Evolutionary conservation across 1,140 invertebrate species (phyloP).

Genomic region (Sitobion miscanthi): DNA sequence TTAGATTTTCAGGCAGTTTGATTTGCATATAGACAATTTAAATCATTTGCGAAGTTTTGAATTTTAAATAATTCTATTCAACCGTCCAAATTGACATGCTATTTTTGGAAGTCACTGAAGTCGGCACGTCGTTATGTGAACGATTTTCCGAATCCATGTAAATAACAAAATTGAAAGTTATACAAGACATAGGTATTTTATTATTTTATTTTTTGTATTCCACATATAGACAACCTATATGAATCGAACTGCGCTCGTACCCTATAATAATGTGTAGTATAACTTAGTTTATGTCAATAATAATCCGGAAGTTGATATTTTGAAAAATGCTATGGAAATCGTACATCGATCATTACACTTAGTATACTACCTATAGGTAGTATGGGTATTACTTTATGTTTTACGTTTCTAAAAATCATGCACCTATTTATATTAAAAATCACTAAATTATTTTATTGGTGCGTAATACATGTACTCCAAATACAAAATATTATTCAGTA

Average conservation of each 20-base stretch:
- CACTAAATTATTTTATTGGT: not conserved
- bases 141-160: not conserved
- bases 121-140: not conserved
- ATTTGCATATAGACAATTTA: not conserved
- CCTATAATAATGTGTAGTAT: not conserved
- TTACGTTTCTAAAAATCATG: not conserved
- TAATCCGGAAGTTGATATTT: not conserved
- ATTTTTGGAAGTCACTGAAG: not conserved
- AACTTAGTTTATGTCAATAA: not conserved
- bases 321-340: no score
- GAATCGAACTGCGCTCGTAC: not conserved
- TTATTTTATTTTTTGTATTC: no score
- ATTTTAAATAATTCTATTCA: not conserved
- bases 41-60: not conserved
- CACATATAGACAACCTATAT: not conserved
- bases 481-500: not conserved
- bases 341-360: no score
- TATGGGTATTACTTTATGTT: rapidly evolving
- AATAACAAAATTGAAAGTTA: no score
- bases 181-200: no score
- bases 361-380: no score
- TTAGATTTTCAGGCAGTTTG: not conserved
- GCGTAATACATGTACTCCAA: not conserved
- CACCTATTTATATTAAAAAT: not conserved
- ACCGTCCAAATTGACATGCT: not conserved